Evolutionary conservation across 2,113 vertebrate genomes (phyloP), one percentile per base, ranked within the genome.

Genomic region (Pyxicephalus adspersus): DNA sequence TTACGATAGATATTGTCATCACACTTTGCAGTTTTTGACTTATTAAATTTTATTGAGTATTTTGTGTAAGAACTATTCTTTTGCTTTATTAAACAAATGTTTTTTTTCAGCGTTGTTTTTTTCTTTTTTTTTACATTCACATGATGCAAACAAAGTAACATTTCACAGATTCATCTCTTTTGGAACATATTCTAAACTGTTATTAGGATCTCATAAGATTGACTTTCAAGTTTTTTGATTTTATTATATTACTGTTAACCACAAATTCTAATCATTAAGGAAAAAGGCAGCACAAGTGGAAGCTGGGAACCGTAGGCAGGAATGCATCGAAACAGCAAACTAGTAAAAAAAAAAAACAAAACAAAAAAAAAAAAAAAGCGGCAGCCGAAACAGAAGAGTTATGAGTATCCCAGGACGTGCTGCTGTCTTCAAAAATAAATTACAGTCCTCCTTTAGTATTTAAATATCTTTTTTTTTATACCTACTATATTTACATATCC

Each of bases 21-120:
- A 45, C 38, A 45, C 38, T 45, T 45, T 13, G 11, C 38, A 45
- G 15, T 45, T 45, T 45, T 45, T 45, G 38, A 87, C 87, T 89
- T 90, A 89, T 90, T 91, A 89, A 91, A 87, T 86, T 91, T 91
- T 90, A 91, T 91, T 91, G 88, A 90, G 88, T 90, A 89, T 90
- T 86, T 84, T 77, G 87, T 88, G 89, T 90, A 90, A 90, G 88
- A 90, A 89, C 87, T 90, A 87, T 88, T 87, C 87, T 90, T 45
- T 28, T 28, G 84, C 70, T 81, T 90, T 92, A 91, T 89, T 93
- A 85, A 92, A 93, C 11, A 8, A 45, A 45, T 93, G 87, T 89
- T 86, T 88, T 90, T 88, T 91, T 52, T 55, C 64, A 85, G 77
- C 64, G 55, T 51, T n/a, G 50, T 25, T 18, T 81, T 45, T 45